These are phyloP conservation scores for Spinibarbus caldwelli DNA, from an alignment of 2,797 vertebrate genomes.

Conservation along the genomic window DNA sequence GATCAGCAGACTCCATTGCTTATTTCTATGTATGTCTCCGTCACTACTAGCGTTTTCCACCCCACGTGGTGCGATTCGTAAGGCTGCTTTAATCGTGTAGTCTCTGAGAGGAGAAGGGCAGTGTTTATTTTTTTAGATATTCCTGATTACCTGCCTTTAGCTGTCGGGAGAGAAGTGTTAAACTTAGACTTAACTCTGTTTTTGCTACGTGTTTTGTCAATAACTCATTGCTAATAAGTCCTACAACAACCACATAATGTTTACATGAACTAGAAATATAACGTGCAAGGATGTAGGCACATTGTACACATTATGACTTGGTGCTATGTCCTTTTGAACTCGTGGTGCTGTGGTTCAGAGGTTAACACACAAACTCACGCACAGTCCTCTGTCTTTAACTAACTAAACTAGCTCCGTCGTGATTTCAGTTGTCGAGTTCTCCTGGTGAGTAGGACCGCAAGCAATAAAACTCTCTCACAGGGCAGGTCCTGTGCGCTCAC, in stretches of 20 bases:
- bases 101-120: conserved; percentile 5
- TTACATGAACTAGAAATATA: conserved; percentile 78
- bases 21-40: too few relatives aligned
- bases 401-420: conserved; percentile 64
- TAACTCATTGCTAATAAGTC: conserved; percentile 72
- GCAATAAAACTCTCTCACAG: conserved; percentile 63
- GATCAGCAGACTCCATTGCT: conserved; percentile 73
- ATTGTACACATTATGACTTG: conserved; percentile 80
- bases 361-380: conserved; percentile 70
- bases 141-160: conserved; percentile 71
- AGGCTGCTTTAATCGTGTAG: conserved; percentile 66
- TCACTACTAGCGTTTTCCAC: too few relatives aligned
- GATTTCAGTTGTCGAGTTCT: conserved; percentile 72
- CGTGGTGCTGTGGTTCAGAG: conserved; percentile 85
- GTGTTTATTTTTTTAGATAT: conserved; percentile 48
- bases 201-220: conserved; percentile 72
- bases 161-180: conserved; percentile 56
- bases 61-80: conserved; percentile 73
- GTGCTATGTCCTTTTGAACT: conserved; percentile 83
- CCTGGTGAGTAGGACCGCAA: conserved; percentile 70
- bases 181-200: conserved; percentile 55
- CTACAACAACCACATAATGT: conserved; percentile 68
- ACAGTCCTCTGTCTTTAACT: conserved; percentile 74
- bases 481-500: conserved; percentile 53
- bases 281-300: conserved; percentile 79